Evolutionary conservation across 2,113 vertebrate species (phyloP).

Genomic region (Madoqua kirkii): DNA sequence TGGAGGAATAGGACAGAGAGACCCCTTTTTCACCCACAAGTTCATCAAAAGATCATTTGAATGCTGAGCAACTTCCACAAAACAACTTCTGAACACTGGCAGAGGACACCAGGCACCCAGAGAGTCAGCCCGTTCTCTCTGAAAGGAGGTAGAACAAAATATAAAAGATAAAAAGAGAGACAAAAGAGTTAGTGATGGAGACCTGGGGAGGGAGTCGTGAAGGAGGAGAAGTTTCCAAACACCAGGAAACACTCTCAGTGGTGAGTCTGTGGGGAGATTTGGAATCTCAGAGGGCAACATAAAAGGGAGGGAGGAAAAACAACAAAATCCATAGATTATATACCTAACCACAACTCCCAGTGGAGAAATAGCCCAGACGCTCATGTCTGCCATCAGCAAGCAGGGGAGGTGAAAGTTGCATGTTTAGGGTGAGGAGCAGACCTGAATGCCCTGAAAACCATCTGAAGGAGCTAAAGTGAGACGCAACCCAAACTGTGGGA

Average conservation of each 20-base stretch:
- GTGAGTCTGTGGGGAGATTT: background rate
- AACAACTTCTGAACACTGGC: background rate
- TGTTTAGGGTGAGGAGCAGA: background rate
- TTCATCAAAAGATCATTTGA: background rate
- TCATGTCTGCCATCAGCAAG: rapidly evolving
- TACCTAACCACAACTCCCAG: background rate
- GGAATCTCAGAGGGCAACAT: background rate
- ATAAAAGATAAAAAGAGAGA: background rate
- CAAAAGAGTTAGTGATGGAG: background rate
- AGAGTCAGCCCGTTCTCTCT: background rate
- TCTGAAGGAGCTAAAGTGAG: background rate
- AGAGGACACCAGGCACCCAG: background rate
- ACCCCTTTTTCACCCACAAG: background rate
- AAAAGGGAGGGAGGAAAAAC: background rate
- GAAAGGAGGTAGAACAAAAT: background rate
- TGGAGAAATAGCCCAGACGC: background rate
- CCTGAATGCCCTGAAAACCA: background rate
- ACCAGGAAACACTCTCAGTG: background rate
- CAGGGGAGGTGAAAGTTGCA: background rate
- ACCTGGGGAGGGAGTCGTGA: background rate
- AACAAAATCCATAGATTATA: background rate
- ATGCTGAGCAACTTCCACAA: background rate
- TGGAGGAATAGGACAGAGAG: background rate
- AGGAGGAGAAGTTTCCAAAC: background rate
- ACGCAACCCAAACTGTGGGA: background rate